phyloP scores from a whole-genome alignment of 2,888 invertebrate species.

The Rotaria socialis region DNA sequence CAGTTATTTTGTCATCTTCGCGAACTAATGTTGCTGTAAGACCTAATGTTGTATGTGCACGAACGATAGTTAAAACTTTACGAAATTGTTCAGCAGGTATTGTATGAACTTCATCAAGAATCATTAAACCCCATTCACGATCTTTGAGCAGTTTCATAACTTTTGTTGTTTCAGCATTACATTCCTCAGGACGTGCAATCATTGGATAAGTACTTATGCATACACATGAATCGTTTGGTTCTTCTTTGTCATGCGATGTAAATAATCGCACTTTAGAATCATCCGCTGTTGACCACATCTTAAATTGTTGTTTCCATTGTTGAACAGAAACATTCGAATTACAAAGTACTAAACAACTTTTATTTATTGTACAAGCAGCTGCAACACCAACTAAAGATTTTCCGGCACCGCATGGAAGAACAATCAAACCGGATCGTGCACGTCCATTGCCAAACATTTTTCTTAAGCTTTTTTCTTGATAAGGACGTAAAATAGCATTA shows the following conservation, averaged over 20 bases:
- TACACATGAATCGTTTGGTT: conserved; percentile 67
- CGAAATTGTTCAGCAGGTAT: conserved; percentile 99
- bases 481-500: conserved; percentile 86
- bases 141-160: conserved; percentile 98
- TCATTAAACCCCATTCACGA: conserved; percentile 97
- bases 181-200: conserved; percentile 94
- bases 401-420: conserved; percentile 77
- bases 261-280: conserved; percentile 97
- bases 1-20: conserved; percentile 99
- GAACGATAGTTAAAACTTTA: conserved; percentile 78
- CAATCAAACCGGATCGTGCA: conserved; percentile 85
- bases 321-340: conserved; percentile 97
- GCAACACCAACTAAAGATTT: conserved; percentile 88
- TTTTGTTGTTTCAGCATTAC: conserved; percentile 97
- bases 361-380: conserved; percentile 96
- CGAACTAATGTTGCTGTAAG: conserved; percentile 94
- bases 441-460: conserved; percentile 99
- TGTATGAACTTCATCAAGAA: conserved; percentile 96
- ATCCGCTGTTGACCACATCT: conserved; percentile 98
- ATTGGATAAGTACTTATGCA: conserved; percentile 95
- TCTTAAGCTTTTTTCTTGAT: conserved; percentile 93
- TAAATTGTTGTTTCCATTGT: conserved; percentile 97
- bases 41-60: conserved; percentile 88
- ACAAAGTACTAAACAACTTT: conserved; percentile 85
- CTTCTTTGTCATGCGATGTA: conserved; percentile 96